Conservation (phyloP, 2,113 vertebrate genomes). For the Monarcha castaneiventris region DNA sequence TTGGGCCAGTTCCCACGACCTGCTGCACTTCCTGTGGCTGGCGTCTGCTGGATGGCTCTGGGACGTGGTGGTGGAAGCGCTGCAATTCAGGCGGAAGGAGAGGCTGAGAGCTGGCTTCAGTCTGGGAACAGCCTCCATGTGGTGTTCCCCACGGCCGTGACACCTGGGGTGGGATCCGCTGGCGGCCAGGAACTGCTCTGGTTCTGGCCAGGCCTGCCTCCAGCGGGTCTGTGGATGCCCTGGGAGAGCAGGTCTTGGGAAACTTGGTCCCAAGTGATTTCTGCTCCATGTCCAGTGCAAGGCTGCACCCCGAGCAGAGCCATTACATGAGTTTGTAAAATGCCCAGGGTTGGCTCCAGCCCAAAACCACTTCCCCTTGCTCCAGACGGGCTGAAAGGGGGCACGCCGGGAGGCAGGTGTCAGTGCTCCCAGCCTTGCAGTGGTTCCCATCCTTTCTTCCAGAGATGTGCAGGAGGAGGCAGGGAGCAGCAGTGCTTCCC, state of each 20-base stretch:
- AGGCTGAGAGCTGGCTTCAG: not conserved
- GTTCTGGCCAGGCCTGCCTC: not conserved
- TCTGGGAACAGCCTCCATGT: not conserved
- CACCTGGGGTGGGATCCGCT: not conserved
- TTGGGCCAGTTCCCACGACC: conserved; percentile 12
- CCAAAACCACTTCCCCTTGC: not conserved
- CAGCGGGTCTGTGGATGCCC: accelerated
- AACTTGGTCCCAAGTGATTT: accelerated
- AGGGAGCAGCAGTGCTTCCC: not conserved
- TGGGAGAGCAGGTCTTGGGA: not conserved
- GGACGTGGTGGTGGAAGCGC: not conserved
- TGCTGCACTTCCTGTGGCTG: not conserved
- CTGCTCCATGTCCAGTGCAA: not conserved
- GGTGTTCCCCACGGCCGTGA: not conserved
- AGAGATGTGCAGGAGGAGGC: not conserved
- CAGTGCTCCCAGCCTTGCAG: not conserved
- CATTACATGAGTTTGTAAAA: not conserved
- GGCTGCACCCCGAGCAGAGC: not conserved
- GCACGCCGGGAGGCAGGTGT: accelerated
- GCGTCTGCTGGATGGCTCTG: not conserved
- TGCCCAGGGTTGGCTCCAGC: not conserved
- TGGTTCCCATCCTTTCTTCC: not conserved
- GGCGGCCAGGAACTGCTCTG: accelerated
- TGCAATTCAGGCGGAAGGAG: not conserved
- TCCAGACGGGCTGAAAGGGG: not conserved